phyloP scores from a whole-genome alignment of 2,113 vertebrate genomes.

The Steatornis caripensis region DNA sequence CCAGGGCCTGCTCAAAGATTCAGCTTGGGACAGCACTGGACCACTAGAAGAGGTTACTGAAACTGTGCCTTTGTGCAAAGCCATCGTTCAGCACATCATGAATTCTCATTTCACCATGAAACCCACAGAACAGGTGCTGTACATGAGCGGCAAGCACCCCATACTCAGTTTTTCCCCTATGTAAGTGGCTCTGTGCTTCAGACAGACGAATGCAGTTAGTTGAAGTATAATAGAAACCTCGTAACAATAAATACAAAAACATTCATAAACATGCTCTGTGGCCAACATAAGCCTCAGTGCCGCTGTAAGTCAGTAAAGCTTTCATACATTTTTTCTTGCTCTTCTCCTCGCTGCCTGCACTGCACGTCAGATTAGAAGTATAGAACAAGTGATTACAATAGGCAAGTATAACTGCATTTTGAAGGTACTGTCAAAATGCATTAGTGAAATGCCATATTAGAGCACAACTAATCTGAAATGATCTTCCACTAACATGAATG shows the following conservation, averaged over 20 bases:
- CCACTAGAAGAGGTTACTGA: background rate
- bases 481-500: conserved; percentile 36
- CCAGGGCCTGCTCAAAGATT: background rate
- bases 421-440: conserved; percentile 45
- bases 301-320: background rate
- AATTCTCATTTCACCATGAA: background rate
- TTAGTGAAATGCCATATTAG: conserved; percentile 44
- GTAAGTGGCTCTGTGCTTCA: background rate
- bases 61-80: background rate
- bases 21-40: background rate
- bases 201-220: background rate
- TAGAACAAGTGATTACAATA: background rate
- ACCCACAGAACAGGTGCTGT: background rate
- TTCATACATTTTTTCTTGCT: background rate
- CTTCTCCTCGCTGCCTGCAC: background rate
- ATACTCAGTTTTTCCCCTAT: background rate
- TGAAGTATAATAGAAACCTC: background rate
- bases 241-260: background rate
- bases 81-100: background rate
- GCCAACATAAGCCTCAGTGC: background rate
- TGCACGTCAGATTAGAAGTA: background rate
- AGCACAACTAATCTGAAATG: conserved; percentile 48
- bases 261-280: background rate
- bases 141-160: background rate
- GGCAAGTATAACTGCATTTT: background rate